Base-by-base conservation (phyloP, 2,888 invertebrate species). In the Drosophila vallismaia region DNA sequence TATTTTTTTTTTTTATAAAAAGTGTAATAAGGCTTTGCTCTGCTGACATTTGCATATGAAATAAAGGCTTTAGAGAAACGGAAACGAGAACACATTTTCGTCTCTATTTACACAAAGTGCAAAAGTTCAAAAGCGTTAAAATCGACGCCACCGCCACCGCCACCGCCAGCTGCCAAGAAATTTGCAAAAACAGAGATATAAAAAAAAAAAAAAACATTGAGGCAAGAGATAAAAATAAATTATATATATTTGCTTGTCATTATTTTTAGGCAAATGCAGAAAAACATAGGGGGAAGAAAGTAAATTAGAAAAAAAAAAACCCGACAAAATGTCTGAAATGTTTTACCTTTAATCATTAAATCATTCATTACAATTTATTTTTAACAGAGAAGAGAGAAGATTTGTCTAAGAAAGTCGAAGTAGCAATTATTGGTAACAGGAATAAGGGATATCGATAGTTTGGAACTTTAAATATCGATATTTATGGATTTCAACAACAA, bases 121-220 rank as follows among this genome's bases (percentile, higher is more conserved):
- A 83, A 83, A 83, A 83, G 82, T 83, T 83, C 83, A 83, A 67
- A 74, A 73, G 79, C 55, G 55, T 56, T 56, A 63, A 68, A 66
- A 66, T 62, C n/a, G 10, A 19, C 19, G 19, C 19, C 19, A 1
- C 14, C 14, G 14, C 14, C 14, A 1, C 14, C 14, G 19, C 19
- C 19, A 19, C n/a, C n/a, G 36, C 36, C 36, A 36, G 75, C 46
- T 71, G 77, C 71, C 73, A 72, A 76, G 54, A 78, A 81, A 70
- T 36, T 71, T 54, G 24, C 66, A 56, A 64, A 60, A 77, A 73
- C 29, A 57, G 62, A 46, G 44, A 42, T 6, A 51, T 45, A 31
- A 44, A 66, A 52, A 12, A 44, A 66, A 52, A 12, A 2, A 6
- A 29, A 66, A 46, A 49, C 29, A 24, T 52, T 45, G 12, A 24